Evolutionary conservation across 2,888 invertebrate species (phyloP).

Genomic region (Euclidia mi): DNA sequence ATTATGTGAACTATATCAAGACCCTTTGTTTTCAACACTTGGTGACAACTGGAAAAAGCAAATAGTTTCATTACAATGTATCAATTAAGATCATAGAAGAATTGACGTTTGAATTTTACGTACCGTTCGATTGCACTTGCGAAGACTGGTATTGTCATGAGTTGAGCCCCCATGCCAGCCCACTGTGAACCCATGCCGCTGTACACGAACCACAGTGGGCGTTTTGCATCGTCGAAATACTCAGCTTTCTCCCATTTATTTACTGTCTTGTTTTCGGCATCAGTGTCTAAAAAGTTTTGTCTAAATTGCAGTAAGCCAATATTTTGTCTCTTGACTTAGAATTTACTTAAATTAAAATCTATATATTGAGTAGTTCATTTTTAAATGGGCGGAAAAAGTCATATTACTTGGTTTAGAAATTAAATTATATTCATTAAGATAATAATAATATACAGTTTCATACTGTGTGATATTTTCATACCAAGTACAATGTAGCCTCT

Average conservation of each 20-base stretch:
- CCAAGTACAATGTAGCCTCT: slow-evolving; percentile 75
- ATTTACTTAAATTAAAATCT: too few species aligned
- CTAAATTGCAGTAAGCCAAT: too few species aligned
- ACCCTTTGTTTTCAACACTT: not conserved
- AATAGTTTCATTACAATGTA: too few species aligned
- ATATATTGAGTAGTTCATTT: too few species aligned
- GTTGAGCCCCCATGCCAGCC: slow-evolving; percentile 91
- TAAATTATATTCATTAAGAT: too few species aligned
- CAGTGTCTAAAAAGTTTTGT: slow-evolving; percentile 31
- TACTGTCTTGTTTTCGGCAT: slow-evolving; percentile 64
- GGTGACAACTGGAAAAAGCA: not conserved
- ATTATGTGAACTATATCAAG: slow-evolving; percentile 5
- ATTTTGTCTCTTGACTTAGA: too few species aligned
- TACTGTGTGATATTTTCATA: too few species aligned
- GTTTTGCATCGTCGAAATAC: slow-evolving; percentile 68
- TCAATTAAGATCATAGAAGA: too few species aligned
- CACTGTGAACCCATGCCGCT: slow-evolving; percentile 94
- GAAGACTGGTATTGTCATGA: slow-evolving; percentile 91
- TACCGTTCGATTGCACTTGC: slow-evolving; percentile 86
- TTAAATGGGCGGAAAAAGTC: too few species aligned
- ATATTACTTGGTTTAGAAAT: too few species aligned
- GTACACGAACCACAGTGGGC: slow-evolving; percentile 92
- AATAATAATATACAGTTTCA: too few species aligned
- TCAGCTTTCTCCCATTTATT: slow-evolving; percentile 61
- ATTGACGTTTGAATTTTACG: not conserved